Evolutionary conservation across 2,888 invertebrate species (phyloP).

Genomic region (Ormia ochracea): DNA sequence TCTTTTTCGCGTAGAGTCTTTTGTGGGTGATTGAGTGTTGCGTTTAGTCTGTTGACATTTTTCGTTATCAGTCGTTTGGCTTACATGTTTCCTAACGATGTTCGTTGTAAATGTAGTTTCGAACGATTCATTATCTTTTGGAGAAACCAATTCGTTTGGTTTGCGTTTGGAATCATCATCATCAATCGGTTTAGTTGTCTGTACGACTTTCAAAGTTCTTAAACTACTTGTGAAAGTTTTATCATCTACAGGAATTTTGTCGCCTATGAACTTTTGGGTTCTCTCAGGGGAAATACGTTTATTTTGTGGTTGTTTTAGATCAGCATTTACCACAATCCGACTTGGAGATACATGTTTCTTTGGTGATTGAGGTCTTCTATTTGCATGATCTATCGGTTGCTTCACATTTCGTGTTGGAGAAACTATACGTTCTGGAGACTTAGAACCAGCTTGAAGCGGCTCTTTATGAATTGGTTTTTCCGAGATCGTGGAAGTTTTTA

Average conservation of each 20-base stretch:
- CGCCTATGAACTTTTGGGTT: background rate
- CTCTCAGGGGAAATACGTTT: conserved; percentile 15
- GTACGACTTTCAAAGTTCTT: background rate
- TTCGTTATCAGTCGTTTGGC: background rate
- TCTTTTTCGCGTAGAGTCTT: background rate
- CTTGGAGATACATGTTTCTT: conserved; percentile 12
- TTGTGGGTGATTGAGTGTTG: background rate
- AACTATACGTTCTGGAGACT: background rate
- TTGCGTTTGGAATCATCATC: background rate
- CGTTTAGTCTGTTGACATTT: background rate
- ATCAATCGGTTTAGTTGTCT: background rate
- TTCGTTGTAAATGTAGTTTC: background rate
- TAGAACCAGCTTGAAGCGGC: background rate
- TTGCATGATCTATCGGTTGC: background rate
- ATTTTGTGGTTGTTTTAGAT: background rate
- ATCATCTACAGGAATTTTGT: too few species aligned
- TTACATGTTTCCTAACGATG: background rate
- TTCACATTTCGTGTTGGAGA: conserved; percentile 17
- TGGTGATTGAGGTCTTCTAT: background rate
- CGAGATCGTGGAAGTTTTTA: background rate
- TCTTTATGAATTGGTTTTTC: background rate
- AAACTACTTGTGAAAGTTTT: background rate
- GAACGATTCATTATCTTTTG: background rate
- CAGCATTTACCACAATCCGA: background rate
- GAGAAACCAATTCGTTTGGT: background rate